Conservation (phyloP, 2,113 vertebrate genomes). For the Amphiprion ocellaris region DNA sequence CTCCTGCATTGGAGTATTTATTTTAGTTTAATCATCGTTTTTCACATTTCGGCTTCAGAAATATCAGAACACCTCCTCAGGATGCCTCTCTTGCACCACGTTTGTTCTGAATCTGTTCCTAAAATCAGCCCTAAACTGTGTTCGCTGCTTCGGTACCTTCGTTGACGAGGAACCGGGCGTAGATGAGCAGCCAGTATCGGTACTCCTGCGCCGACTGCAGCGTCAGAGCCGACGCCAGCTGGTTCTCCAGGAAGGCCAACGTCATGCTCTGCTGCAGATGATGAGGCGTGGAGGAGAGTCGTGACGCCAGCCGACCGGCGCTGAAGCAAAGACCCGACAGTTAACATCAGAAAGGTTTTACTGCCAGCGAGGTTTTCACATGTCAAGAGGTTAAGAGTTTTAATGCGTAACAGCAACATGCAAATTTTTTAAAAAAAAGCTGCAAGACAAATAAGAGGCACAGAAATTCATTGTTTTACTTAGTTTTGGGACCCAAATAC, state of each 20-base stretch:
- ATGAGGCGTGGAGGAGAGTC: slow-evolving; percentile 94
- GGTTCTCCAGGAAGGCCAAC: slow-evolving; percentile 95
- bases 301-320: slow-evolving; percentile 91
- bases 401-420: too few species aligned
- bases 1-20: not conserved
- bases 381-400: too few species aligned
- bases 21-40: not conserved
- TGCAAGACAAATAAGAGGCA: too few species aligned
- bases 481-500: too few species aligned
- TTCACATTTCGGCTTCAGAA: slow-evolving; percentile 9
- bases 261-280: slow-evolving; percentile 96
- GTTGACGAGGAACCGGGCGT: slow-evolving; percentile 96
- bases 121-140: too few species aligned
- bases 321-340: slow-evolving; percentile 6
- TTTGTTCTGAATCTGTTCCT: too few species aligned
- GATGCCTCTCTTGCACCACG: not conserved
- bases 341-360: too few species aligned
- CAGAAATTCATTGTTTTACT: too few species aligned
- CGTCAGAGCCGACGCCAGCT: slow-evolving; percentile 91
- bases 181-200: slow-evolving; percentile 97
- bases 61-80: not conserved
- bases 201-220: slow-evolving; percentile 94
- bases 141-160: slow-evolving; percentile 85
- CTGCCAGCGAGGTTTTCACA: too few species aligned
- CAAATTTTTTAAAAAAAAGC: too few species aligned